phyloP scores from a whole-genome alignment of 2,888 invertebrate genomes.

The Parelbella ahira region DNA sequence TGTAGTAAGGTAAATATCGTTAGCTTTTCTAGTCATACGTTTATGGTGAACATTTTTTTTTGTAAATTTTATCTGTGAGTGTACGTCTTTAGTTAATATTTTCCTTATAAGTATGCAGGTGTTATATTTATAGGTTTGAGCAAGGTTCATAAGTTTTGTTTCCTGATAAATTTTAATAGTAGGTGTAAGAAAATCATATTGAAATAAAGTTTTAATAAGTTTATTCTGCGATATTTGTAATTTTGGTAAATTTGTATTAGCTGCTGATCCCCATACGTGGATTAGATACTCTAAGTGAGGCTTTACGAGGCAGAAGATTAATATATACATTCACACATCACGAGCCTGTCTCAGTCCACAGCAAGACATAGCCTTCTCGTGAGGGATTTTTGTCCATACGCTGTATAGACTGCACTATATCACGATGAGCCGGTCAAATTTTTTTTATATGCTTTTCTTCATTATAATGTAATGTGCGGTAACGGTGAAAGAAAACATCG shows the following conservation, averaged over 20 bases:
- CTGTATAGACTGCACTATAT: no score
- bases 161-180: constrained; percentile 19
- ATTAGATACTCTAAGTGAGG: constrained; percentile 25
- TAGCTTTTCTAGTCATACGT: neutral
- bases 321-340: no score
- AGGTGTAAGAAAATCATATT: constrained; percentile 21
- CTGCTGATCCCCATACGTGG: constrained; percentile 23
- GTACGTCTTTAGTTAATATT: constrained; percentile 19
- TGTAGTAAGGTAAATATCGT: neutral
- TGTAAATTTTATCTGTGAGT: constrained; percentile 12
- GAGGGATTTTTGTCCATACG: no score
- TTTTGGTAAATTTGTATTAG: constrained; percentile 8
- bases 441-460: no score
- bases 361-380: no score
- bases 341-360: no score
- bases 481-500: no score
- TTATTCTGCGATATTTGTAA: constrained; percentile 24
- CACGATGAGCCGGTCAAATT: no score
- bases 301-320: constrained; percentile 23
- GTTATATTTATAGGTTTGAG: constrained; percentile 22
- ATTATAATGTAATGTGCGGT: no score
- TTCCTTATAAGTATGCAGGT: constrained; percentile 23
- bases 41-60: constrained; percentile 2
- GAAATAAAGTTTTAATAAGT: constrained; percentile 24
- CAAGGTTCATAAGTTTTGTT: constrained; percentile 23